phyloP scores from a whole-genome alignment of 1,140 invertebrate species.

The Pseudomyrmex flavicornis region DNA sequence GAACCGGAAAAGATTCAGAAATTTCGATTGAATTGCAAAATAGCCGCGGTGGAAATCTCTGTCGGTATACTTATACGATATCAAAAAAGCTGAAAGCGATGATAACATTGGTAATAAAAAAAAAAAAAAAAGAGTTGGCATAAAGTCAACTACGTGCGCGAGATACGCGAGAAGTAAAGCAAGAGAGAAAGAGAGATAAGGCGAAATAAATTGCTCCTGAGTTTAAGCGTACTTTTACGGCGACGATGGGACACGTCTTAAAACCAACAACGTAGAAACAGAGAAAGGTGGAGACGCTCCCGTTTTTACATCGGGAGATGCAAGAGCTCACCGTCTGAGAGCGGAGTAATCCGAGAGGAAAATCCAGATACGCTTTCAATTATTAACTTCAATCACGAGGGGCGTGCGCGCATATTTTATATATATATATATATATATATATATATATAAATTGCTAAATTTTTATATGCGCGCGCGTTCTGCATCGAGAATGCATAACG shows the following conservation, averaged over 20 bases:
- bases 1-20: too few relatives aligned
- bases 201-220: slow-evolving; percentile 74
- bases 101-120: not conserved
- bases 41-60: not conserved
- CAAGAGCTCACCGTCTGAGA: slow-evolving; percentile 28
- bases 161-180: slow-evolving; percentile 1
- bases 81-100: not conserved
- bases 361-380: slow-evolving; percentile 11
- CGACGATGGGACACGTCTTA: slow-evolving; percentile 60
- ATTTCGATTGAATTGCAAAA: not conserved
- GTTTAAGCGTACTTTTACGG: slow-evolving; percentile 68
- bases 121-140: not conserved
- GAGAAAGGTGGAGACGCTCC: not conserved
- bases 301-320: not conserved
- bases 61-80: not conserved
- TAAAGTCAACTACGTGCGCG: slow-evolving; percentile 26
- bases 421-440: not conserved
- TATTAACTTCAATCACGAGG: slow-evolving; percentile 28
- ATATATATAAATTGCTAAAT: slow-evolving; percentile 12
- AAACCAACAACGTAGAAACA: slow-evolving; percentile 60
- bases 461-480: not conserved
- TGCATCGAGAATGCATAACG: not conserved
- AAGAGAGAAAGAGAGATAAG: slow-evolving; percentile 20
- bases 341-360: slow-evolving; percentile 22
- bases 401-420: not conserved